Percentiles rank a stretch among this genome's conserved stretches.
Evolutionary conservation across 2,113 vertebrate species (phyloP).

Genomic region (Chaetorhynchus papuensis): DNA sequence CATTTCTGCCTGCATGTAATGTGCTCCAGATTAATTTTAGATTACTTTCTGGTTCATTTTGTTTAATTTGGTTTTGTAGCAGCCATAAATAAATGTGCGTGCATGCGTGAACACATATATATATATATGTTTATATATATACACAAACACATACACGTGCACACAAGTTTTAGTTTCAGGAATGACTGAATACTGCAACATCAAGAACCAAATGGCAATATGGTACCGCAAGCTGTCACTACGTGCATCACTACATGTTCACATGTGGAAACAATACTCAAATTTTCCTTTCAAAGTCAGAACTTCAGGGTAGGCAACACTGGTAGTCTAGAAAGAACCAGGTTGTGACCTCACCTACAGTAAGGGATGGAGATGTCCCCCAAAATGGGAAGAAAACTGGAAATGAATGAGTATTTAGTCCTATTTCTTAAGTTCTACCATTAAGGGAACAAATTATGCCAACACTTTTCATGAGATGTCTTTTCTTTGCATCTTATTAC

Average conservation of each 20-base stretch:
- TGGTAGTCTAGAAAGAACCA: not conserved
- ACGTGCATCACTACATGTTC: not conserved
- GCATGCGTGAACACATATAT: rapidly evolving
- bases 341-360: not conserved
- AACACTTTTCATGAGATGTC: not conserved
- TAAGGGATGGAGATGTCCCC: not conserved
- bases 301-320: not conserved
- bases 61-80: not conserved
- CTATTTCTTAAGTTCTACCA: not conserved
- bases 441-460: not conserved
- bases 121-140: no score
- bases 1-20: not conserved
- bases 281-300: not conserved
- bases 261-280: not conserved
- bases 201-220: not conserved
- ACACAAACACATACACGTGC: not conserved
- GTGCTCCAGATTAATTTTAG: not conserved
- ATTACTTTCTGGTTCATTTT: not conserved
- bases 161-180: not conserved
- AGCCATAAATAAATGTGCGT: not conserved
- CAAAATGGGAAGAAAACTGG: not conserved
- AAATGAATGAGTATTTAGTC: not conserved
- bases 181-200: not conserved
- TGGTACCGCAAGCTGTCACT: not conserved
- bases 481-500: not conserved